Conservation (phyloP, 2,797 vertebrate genomes). For the Hydrolagus colliei region DNA sequence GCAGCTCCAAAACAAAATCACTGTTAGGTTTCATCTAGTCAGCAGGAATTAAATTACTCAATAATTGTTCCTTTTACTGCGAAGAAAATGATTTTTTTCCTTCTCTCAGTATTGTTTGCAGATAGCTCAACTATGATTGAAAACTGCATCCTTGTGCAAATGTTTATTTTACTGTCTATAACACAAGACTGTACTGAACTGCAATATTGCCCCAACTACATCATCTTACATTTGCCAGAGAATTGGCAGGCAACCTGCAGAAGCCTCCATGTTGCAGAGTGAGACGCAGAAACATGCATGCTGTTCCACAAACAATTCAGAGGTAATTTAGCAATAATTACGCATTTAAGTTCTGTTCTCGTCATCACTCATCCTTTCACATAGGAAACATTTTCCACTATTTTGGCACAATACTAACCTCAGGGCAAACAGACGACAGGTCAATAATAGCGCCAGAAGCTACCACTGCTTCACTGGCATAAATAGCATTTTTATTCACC, state of each 20-base stretch:
- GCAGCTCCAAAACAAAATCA: too few species aligned
- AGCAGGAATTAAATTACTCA: neutral
- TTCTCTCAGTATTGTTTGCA: neutral
- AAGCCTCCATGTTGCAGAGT: neutral
- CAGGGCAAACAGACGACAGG: neutral
- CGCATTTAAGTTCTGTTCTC: neutral
- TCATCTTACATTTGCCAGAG: neutral
- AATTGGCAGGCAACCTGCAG: neutral
- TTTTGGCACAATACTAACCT: neutral
- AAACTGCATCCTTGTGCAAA: neutral
- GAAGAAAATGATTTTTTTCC: neutral
- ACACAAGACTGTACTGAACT: neutral
- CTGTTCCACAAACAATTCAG: neutral
- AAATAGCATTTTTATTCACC: neutral
- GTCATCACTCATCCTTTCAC: slow-evolving; percentile 6
- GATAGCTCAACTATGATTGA: neutral
- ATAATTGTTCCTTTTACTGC: neutral
- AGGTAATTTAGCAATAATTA: neutral
- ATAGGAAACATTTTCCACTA: neutral
- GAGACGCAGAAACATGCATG: neutral
- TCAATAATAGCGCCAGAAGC: neutral
- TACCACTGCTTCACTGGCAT: neutral
- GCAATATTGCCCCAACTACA: too few species aligned
- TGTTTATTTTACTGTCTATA: neutral
- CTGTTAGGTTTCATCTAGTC: neutral